Percentiles rank a stretch among this genome's conserved stretches.
Evolutionary conservation across 2,888 invertebrate species (phyloP).

Genomic region (Ophioninae sp.): DNA sequence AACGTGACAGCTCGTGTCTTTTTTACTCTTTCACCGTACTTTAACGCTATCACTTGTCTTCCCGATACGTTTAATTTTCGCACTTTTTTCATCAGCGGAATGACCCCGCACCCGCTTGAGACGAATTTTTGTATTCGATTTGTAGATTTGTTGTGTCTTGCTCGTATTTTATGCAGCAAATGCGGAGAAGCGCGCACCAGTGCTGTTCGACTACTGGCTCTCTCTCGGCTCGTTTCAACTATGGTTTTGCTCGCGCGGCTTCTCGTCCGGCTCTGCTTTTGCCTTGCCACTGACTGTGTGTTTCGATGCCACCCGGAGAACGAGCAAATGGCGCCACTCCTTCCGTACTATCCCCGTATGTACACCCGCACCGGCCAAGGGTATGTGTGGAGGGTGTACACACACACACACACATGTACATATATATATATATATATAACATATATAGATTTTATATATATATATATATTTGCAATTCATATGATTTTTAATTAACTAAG

Average conservation of each 20-base stretch:
- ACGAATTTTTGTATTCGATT: no score
- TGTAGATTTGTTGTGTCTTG: no score
- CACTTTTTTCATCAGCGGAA: no score
- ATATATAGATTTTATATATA: no score
- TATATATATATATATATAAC: neutral
- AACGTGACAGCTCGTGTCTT: no score
- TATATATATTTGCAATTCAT: neutral
- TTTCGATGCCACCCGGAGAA: constrained; percentile 50
- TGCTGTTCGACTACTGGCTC: constrained; percentile 60
- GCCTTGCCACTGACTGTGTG: constrained; percentile 35
- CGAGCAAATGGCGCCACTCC: constrained; percentile 63
- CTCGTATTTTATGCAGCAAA: neutral
- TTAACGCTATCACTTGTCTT: no score
- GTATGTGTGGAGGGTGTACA: constrained; percentile 1
- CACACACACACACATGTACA: neutral
- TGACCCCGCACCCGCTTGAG: no score
- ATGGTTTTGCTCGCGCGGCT: constrained; percentile 31
- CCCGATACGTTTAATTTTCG: no score
- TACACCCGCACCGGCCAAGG: constrained; percentile 39
- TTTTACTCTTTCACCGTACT: no score
- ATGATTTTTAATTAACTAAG: no score
- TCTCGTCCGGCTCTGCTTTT: constrained; percentile 38
- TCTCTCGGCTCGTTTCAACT: constrained; percentile 39
- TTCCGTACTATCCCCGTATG: constrained; percentile 58
- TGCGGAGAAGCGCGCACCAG: constrained; percentile 59